Conservation (phyloP, 1,140 invertebrate genomes). For the Pantala flavescens region DNA sequence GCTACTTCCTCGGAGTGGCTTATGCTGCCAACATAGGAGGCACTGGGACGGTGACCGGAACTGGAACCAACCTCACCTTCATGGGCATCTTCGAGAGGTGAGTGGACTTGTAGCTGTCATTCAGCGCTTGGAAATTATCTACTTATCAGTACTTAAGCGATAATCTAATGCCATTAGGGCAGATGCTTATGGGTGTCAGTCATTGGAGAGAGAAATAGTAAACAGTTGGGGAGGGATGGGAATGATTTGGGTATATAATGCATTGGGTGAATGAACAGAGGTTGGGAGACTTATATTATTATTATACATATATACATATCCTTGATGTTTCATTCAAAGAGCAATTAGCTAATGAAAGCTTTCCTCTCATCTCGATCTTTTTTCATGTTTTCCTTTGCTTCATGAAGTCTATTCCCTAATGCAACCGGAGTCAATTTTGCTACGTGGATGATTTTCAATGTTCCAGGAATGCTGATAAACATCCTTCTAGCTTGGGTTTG, state of each 20-base stretch:
- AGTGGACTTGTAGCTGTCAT: conserved; percentile 25
- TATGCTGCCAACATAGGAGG: conserved; percentile 67
- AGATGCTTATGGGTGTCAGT: no score
- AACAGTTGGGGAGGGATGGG: no score
- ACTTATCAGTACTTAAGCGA: no score
- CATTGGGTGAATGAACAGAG: no score
- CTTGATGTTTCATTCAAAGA: no score
- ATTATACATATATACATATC: no score
- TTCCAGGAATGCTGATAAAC: conserved; percentile 59
- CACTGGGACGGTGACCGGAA: conserved; percentile 76
- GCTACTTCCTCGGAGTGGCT: conserved; percentile 64
- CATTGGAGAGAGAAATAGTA: no score
- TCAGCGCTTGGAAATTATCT: no score
- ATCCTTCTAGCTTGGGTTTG: conserved; percentile 58
- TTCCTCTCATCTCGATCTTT: background rate
- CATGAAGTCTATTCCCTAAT: conserved; percentile 39
- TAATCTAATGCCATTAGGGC: no score
- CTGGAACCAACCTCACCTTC: conserved; percentile 78
- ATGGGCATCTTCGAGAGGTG: conserved; percentile 61
- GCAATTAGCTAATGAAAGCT: no score
- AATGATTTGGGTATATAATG: no score
- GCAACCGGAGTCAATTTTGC: conserved; percentile 60
- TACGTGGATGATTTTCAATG: conserved; percentile 58
- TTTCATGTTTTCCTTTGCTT: conserved; percentile 18
- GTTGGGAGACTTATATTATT: no score